Evolutionary conservation across 2,888 invertebrate genomes (phyloP), one percentile per base, ranked within the genome.

Genomic region (Mamestra brassicae): DNA sequence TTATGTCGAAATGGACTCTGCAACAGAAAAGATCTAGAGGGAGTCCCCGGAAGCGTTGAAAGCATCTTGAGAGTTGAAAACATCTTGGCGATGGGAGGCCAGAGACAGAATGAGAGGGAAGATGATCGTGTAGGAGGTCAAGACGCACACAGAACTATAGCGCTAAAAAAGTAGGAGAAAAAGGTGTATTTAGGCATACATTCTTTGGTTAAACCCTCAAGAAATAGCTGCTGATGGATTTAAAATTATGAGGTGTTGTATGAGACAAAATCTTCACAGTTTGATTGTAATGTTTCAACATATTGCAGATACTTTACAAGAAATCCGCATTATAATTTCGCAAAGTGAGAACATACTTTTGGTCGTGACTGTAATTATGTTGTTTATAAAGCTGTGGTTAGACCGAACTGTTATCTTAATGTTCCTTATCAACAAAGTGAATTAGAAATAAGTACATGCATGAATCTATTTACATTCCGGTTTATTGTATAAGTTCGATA

Each of bases 331-430:
- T 57, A 15, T 13, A 57, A 26, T 66, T 26, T 38, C n/a, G n/a
- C 11, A 55, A 57, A 67, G 68, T 71, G 36, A 26, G n/a, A n/a
- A 15, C 15, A 62, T 63, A 57, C 26, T 42, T 50, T 74, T 26
- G 17, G 4, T 74, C 63, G 63, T 63, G 73, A 61, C 61, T 54
- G 8, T 57, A 42, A 54, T 45, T 52, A 52, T 54, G 6, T n/a
- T 17, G 50, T 42, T 50, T 47, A 74, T 62, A 15, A 47, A 74
- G 17, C 62, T 47, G 47, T 62, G 38, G 13, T 47, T 26, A 26
- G 36, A 61, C 73, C n/a, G 8, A 52, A 47, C n/a, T 36, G n/a
- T 57, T 63, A 57, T 73, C 75, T 74, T 74, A 75, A 63, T 45
- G 76, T 74, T 58, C 36, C 45, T 65, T 74, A 74, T 65, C 52